Base-by-base conservation (phyloP, 2,797 vertebrate species). In the Anguilla marmorata region DNA sequence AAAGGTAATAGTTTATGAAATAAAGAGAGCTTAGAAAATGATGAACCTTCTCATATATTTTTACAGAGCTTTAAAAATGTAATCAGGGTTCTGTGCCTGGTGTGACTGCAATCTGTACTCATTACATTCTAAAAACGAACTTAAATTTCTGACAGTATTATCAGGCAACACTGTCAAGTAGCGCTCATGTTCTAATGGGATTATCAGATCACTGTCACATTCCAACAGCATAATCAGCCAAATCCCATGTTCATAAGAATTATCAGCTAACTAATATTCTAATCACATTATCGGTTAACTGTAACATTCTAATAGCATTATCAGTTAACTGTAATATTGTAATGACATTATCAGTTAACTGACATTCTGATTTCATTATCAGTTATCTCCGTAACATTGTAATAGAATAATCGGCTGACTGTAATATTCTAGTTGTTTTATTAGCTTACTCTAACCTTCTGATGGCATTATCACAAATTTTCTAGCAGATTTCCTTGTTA, bases 51-150 rank as follows among this genome's bases (percentile, higher is more conserved):
- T 6, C n/a, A 80, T 52, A 21, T 27, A 69, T 33, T 69, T 69
- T 84, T 84, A 83, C 33, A 84, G 1, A 4, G 6, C 58, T 87
- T 80, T 52, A 84, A 66, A 83, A 27, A 58, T 60, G 45, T 41
- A 5, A 6, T n/a, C 7, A 21, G 27, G 66, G 9, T 16, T 48
- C 12, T 72, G 66, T 72, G 45, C 27, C 8, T 21, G 41, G 48
- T 69, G 48, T 30, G n/a, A 30, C 30, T 74, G 45, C 48, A 72
- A 27, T 50, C 27, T 24, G 16, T 45, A 0, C n/a, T 74, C 27
- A 9, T 58, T 56, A 3, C 54, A 56, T 56, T 56, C 54, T 56
- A 56, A 56, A 56, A 56, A 56, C 1, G 7, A 52, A 52, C 50
- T 52, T 45, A 45, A 4, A 45, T 45, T 12, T 52, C 50, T 52